Evolutionary conservation across 1,140 invertebrate genomes (phyloP).

Genomic region (Drosophila truncata): DNA sequence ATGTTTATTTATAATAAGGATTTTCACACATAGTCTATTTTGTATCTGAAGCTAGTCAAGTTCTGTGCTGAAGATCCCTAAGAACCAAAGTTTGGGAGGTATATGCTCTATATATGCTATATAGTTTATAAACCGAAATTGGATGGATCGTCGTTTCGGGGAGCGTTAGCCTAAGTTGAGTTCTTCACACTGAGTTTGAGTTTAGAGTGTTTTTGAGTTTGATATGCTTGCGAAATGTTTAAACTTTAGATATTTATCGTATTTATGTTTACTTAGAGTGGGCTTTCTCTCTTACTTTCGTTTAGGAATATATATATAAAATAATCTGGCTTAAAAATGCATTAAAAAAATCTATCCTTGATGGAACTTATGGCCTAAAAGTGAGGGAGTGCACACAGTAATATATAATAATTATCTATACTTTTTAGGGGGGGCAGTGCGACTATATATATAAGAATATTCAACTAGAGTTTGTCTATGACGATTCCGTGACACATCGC

Average conservation of each 20-base stretch:
- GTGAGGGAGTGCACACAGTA: slow-evolving; percentile 46
- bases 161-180: slow-evolving; percentile 39
- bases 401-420: slow-evolving; percentile 42
- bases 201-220: slow-evolving; percentile 16
- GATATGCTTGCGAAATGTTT: slow-evolving; percentile 57
- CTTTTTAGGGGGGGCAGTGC: slow-evolving; percentile 47
- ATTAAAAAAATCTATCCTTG: slow-evolving; percentile 62
- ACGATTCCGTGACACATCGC: slow-evolving; percentile 45
- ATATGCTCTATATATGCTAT: not conserved
- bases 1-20: slow-evolving; percentile 33
- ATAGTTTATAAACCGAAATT: slow-evolving; percentile 33
- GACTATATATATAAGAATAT: slow-evolving; percentile 33
- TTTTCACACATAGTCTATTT: slow-evolving; percentile 55
- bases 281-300: not conserved
- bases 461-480: slow-evolving; percentile 56
- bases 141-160: slow-evolving; percentile 35
- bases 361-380: slow-evolving; percentile 58
- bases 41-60: slow-evolving; percentile 40
- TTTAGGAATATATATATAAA: slow-evolving; percentile 54
- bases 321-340: slow-evolving; percentile 75
- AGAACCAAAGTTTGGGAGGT: slow-evolving; percentile 47
- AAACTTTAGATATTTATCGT: slow-evolving; percentile 39
- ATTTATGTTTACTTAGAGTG: slow-evolving; percentile 25
- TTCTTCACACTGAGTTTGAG: slow-evolving; percentile 48
- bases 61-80: slow-evolving; percentile 75